A percentile compares a stretch with the other conserved stretches of the same genome.
Conservation (phyloP, 2,888 invertebrate species). For the Microctonus brassicae region DNA sequence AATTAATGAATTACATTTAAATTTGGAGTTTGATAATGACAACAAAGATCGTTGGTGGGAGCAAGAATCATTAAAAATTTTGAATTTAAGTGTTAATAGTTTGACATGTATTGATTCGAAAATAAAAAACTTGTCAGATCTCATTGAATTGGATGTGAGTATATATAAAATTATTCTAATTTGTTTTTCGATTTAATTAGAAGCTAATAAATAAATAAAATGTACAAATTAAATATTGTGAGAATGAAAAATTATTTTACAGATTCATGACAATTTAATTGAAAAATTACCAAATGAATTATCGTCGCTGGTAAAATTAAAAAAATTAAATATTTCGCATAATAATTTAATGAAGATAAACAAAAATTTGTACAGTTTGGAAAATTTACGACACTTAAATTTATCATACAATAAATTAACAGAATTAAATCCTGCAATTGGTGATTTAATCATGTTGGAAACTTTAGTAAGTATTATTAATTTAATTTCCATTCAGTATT, state of each 20-base stretch:
- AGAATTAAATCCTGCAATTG: constrained; percentile 79
- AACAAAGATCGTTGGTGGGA: constrained; percentile 86
- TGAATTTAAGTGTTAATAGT: constrained; percentile 84
- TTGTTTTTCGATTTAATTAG: too few species aligned
- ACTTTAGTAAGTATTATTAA: constrained; percentile 74
- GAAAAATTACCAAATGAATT: constrained; percentile 80
- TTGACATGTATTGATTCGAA: constrained; percentile 76
- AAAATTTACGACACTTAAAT: constrained; percentile 79
- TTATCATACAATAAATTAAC: constrained; percentile 82
- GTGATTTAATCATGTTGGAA: constrained; percentile 84
- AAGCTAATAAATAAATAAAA: too few species aligned
- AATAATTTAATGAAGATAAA: constrained; percentile 78
- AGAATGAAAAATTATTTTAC: constrained; percentile 31
- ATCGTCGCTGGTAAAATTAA: constrained; percentile 77
- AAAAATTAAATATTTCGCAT: constrained; percentile 78
- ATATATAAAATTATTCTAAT: constrained; percentile 10
- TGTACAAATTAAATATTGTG: not conserved
- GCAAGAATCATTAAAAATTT: constrained; percentile 80
- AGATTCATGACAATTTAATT: constrained; percentile 90
- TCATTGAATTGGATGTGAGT: constrained; percentile 80
- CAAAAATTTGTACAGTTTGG: constrained; percentile 77
- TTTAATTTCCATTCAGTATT: not conserved
- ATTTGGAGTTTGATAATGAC: constrained; percentile 75
- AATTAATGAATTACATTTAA: constrained; percentile 70
- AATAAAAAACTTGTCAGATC: constrained; percentile 77